phyloP scores from a whole-genome alignment of 2,888 invertebrate genomes.

The Diarsia brunnea region DNA sequence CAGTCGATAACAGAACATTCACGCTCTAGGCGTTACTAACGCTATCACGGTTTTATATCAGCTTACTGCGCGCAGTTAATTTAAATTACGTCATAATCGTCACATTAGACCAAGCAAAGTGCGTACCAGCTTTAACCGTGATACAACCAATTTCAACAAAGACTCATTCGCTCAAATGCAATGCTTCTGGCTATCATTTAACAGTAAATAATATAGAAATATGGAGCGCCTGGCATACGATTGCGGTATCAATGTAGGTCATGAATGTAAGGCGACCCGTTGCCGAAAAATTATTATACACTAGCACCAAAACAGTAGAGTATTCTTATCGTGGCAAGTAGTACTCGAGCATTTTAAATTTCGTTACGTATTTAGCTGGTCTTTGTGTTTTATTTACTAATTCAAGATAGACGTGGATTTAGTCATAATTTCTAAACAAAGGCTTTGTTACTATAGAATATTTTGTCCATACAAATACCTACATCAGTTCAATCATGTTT shows the following conservation, averaged over 20 bases:
- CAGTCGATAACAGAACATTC: constrained; percentile 67
- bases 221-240: constrained; percentile 71
- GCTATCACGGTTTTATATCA: constrained; percentile 68
- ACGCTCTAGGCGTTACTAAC: constrained; percentile 66
- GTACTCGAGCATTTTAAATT: not conserved
- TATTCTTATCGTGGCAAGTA: constrained; percentile 1
- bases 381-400: not conserved
- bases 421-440: constrained; percentile 21
- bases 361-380: not conserved
- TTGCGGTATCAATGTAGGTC: constrained; percentile 84
- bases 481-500: not conserved
- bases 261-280: constrained; percentile 71
- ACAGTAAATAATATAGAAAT: constrained; percentile 61
- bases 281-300: constrained; percentile 39
- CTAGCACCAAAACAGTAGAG: not conserved
- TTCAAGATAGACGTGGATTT: not conserved
- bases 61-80: constrained; percentile 45
- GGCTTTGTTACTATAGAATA: constrained; percentile 17
- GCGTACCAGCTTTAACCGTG: constrained; percentile 41
- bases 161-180: constrained; percentile 15
- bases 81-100: constrained; percentile 68
- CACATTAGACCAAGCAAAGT: constrained; percentile 65
- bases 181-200: constrained; percentile 29
- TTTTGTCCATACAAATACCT: not conserved
- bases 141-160: constrained; percentile 24